phyloP scores from a whole-genome alignment of 2,113 vertebrate genomes.

The Camelus dromedarius region DNA sequence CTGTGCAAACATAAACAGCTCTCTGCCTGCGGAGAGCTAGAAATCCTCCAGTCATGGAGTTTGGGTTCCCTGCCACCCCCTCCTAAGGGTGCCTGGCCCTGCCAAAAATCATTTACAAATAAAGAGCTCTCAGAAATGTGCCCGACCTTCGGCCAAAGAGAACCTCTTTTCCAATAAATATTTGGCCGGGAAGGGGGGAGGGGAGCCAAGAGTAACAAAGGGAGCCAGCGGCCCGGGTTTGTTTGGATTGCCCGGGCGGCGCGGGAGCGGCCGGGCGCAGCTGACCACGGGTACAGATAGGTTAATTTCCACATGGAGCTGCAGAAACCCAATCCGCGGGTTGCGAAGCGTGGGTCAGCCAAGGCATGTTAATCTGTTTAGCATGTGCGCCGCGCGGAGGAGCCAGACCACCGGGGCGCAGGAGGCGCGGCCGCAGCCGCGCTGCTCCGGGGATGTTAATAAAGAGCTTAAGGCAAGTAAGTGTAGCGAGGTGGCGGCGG shows the following conservation, averaged over 20 bases:
- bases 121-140: constrained; percentile 78
- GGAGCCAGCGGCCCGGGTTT: constrained; percentile 82
- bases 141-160: constrained; percentile 71
- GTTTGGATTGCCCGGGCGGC: constrained; percentile 89
- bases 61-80: constrained; percentile 56
- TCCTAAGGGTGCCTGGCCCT: constrained; percentile 9
- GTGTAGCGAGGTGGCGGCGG: constrained; percentile 75
- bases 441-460: constrained; percentile 87
- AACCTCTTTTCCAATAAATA: constrained; percentile 87
- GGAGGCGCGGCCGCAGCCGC: constrained; percentile 84
- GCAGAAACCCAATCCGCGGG: constrained; percentile 91
- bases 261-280: constrained; percentile 88
- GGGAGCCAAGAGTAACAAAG: constrained; percentile 88
- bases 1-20: constrained; percentile 60
- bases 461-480: constrained; percentile 85
- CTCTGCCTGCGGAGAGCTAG: background rate
- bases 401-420: constrained; percentile 90
- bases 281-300: constrained; percentile 90
- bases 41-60: background rate
- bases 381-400: constrained; percentile 92
- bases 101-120: constrained; percentile 73
- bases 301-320: constrained; percentile 92
- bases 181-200: constrained; percentile 79
- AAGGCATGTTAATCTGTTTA: constrained; percentile 96
- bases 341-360: constrained; percentile 90